Base-by-base conservation (phyloP, 2,888 invertebrate genomes). In the Microplitis deprimator region DNA sequence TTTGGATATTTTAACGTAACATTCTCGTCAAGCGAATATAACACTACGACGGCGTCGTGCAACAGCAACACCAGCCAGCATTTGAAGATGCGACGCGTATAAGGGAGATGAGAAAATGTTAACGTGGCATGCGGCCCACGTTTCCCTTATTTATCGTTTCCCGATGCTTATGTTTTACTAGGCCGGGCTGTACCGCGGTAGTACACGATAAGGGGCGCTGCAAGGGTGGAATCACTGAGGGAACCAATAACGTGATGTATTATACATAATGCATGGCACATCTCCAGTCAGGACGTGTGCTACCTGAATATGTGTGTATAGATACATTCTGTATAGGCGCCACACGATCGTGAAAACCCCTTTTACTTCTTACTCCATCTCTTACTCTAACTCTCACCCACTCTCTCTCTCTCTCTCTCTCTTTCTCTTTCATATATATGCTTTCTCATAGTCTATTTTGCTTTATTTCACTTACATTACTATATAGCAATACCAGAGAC, bases 231-330 rank as follows among this genome's bases (percentile, higher is more conserved):
- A 89, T 89, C 89, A 89, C 89, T 89, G 89, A 89, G 88, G 86
- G 86, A 89, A 89, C 89, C 89, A 89, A 89, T 89, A 89, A 89
- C 89, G 88, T 89, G 89, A 89, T 89, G 89, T 89, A 89, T 89
- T 89, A 89, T 89, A 89, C 89, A 89, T 89, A 89, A 89, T 89
- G 88, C 89, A 89, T 89, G 87, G 85, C 82, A 82, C 86, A 84
- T 85, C 84, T 83, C 83, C 13, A 69, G 82, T 79, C 84, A 64
- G 64, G 73, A 69, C 73, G 77, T 74, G 77, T 77, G 68, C 73
- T 72, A 76, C 75, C 73, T 73, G 73, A 62, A 68, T 73, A 62
- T 29, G n/a, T 65, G 61, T 72, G 69, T 70, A 69, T 75, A 68
- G 76, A 72, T 61, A 64, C 50, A 38, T 73, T 39, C 62, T 75